Percentiles rank a stretch among this genome's conserved stretches.
Conservation (phyloP, 2,888 invertebrate species). For the Notodonta ziczac region DNA sequence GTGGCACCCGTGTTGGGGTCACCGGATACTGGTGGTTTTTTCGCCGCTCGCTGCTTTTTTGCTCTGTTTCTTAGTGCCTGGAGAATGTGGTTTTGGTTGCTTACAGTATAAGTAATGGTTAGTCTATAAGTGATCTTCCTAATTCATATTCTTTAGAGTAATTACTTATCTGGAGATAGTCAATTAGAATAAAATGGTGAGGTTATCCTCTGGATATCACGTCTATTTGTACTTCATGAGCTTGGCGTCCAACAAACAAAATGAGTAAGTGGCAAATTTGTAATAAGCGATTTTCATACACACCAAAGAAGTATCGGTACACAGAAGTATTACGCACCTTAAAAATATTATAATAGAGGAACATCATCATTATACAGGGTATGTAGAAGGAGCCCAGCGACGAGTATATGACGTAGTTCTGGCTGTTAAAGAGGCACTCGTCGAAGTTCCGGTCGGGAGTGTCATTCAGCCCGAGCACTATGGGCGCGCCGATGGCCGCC, state of each 20-base stretch:
- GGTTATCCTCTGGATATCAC: too few relatives aligned
- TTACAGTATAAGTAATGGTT: too few relatives aligned
- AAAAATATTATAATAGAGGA: slow-evolving; percentile 98
- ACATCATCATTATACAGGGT: slow-evolving; percentile 99
- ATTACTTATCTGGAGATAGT: too few relatives aligned
- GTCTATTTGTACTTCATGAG: too few relatives aligned
- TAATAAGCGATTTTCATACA: too few relatives aligned
- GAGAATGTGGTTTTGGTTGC: not conserved
- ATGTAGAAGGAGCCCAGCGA: slow-evolving; percentile 99
- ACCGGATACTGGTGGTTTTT: slow-evolving; percentile 90
- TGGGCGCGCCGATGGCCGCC: slow-evolving; percentile 97
- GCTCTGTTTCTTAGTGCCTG: slow-evolving; percentile 94
- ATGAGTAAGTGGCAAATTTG: too few relatives aligned
- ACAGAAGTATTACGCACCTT: slow-evolving; percentile 87
- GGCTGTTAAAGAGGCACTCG: slow-evolving; percentile 98
- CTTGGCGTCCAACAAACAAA: too few relatives aligned
- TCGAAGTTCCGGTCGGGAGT: slow-evolving; percentile 93
- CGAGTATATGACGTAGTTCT: slow-evolving; percentile 98
- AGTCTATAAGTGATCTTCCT: too few relatives aligned
- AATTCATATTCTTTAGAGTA: too few relatives aligned
- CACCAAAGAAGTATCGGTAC: too few relatives aligned
- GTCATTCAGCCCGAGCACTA: slow-evolving; percentile 97
- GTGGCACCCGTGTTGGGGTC: slow-evolving; percentile 89
- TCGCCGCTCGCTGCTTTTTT: slow-evolving; percentile 91
- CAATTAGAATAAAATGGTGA: too few relatives aligned